These are phyloP conservation scores for Myrmecobius fasciatus DNA, from an alignment of 2,113 vertebrate species.

Conservation along the genomic window DNA sequence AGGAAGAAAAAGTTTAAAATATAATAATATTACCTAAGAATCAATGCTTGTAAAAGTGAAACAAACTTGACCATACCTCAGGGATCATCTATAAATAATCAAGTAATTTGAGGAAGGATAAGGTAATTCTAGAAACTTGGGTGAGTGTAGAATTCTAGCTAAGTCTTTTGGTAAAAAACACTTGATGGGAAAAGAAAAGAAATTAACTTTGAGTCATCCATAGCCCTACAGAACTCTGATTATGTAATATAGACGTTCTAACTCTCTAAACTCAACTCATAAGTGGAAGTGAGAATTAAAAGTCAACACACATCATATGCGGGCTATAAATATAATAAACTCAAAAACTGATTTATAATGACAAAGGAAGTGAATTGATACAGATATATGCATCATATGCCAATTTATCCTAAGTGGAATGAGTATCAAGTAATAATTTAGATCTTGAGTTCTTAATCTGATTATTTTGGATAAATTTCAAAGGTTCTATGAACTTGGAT, in stretches of 20 bases:
- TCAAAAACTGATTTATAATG: background rate
- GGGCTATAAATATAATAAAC: background rate
- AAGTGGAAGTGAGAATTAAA: background rate
- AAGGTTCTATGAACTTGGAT: background rate
- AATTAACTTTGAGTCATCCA: background rate
- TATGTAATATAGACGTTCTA: background rate
- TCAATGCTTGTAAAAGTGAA: background rate
- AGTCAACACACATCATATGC: background rate
- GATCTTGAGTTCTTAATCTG: background rate
- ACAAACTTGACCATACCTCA: background rate
- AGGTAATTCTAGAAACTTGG: too few relatives aligned
- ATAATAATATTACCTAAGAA: background rate
- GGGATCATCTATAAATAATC: too few relatives aligned
- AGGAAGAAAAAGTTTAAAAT: background rate
- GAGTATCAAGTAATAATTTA: background rate
- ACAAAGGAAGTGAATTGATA: background rate
- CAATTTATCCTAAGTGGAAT: background rate
- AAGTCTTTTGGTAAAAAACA: too few relatives aligned
- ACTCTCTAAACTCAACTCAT: background rate
- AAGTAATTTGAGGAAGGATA: too few relatives aligned
- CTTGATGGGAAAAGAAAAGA: too few relatives aligned
- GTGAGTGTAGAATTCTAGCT: too few relatives aligned
- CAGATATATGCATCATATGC: background rate
- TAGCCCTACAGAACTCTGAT: background rate
- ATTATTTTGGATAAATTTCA: background rate